Evolutionary conservation across 2,888 invertebrate species (phyloP).

Genomic region (Campopleginae sp.): DNA sequence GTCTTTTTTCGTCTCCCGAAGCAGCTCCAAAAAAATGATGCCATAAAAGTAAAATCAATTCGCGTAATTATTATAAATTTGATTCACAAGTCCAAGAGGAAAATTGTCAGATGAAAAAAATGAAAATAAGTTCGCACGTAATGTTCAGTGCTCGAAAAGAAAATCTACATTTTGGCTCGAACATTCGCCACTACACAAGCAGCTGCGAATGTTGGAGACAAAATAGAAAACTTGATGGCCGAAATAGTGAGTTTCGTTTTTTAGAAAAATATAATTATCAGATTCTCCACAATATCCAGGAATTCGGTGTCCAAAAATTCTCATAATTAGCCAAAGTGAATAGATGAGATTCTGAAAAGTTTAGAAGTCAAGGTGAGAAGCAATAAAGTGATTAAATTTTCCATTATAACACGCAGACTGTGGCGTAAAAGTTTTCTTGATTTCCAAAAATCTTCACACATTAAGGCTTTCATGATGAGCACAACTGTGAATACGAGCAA

Average conservation of each 20-base stretch:
- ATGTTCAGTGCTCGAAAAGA: not conserved
- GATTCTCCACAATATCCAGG: not conserved
- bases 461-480: conserved; percentile 34
- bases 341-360: too few species aligned
- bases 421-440: conserved; percentile 53
- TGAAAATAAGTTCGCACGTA: not conserved
- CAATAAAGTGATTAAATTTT: not conserved
- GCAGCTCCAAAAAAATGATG: conserved; percentile 41
- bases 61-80: not conserved
- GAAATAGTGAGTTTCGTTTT: not conserved
- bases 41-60: not conserved
- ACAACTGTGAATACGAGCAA: conserved; percentile 6
- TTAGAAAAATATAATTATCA: not conserved
- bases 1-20: conserved; percentile 56
- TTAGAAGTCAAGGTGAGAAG: not conserved
- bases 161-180: too few species aligned
- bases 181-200: not conserved
- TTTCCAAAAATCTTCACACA: not conserved
- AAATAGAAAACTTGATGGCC: not conserved
- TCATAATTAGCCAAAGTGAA: too few species aligned
- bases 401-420: too few species aligned
- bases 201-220: not conserved
- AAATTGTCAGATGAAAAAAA: not conserved
- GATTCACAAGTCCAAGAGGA: not conserved
- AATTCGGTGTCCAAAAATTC: too few species aligned